These are phyloP conservation scores for Eueides isabella DNA, from an alignment of 1,140 invertebrate genomes.

Conservation along the genomic window DNA sequence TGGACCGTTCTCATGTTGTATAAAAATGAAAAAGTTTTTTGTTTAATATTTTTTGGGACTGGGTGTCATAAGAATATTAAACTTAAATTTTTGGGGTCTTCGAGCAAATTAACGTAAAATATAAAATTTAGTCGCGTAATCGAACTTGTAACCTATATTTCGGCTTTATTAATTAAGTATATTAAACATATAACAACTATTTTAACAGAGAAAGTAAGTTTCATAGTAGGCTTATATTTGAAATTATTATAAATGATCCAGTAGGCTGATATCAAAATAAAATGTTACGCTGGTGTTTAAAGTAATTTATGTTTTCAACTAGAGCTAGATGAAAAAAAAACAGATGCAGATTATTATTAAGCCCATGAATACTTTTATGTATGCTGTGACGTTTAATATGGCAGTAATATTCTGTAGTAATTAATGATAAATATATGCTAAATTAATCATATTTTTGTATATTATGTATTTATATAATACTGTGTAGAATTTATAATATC, in stretches of 20 bases:
- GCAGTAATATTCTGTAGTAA: not conserved
- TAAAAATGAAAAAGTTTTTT: not conserved
- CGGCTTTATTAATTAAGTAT: too few species aligned
- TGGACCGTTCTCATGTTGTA: not conserved
- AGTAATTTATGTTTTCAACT: not conserved
- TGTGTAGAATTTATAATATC: too few species aligned
- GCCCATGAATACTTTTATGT: not conserved
- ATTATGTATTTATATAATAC: too few species aligned
- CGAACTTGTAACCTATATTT: not conserved
- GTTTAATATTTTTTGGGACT: not conserved
- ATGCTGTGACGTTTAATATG: not conserved
- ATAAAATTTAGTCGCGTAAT: not conserved
- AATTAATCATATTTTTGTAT: too few species aligned
- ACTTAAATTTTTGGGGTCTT: too few species aligned
- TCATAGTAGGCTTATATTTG: not conserved
- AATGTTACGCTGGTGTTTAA: slow-evolving; percentile 2
- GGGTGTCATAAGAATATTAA: too few species aligned
- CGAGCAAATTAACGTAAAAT: too few species aligned
- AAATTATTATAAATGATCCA: too few species aligned
- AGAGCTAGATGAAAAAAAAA: slow-evolving; percentile 3
- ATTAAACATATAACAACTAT: not conserved
- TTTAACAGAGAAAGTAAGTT: not conserved
- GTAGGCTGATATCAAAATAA: too few species aligned
- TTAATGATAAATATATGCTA: not conserved
- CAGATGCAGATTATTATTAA: not conserved